Evolutionary conservation across 2,797 vertebrate species (phyloP).

Genomic region (Karalla daura): DNA sequence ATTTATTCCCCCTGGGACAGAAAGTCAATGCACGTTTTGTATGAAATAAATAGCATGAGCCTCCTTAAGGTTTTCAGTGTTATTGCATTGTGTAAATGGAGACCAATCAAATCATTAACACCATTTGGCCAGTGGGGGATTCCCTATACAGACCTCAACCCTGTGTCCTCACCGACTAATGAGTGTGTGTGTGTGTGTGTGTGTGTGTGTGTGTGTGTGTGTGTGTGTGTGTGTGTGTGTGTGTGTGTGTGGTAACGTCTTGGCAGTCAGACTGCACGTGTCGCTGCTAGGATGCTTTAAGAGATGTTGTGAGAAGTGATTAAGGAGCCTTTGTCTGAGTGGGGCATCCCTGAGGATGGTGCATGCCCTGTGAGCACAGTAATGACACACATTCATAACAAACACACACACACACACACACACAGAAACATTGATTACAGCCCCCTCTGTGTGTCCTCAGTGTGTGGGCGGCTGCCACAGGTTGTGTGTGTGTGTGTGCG

Average conservation of each 20-base stretch:
- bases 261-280: background rate
- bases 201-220: slow-evolving; percentile 19
- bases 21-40: background rate
- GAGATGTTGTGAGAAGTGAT: slow-evolving; percentile 9
- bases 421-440: slow-evolving; percentile 14
- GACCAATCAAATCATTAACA: slow-evolving; percentile 7
- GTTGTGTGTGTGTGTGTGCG: slow-evolving; percentile 1
- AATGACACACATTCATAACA: background rate
- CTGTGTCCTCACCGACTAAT: background rate
- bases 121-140: background rate
- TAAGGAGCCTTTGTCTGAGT: slow-evolving; percentile 14
- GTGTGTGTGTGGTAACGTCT: background rate
- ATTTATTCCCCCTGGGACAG: slow-evolving; percentile 8
- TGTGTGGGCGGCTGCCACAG: slow-evolving; percentile 7
- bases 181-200: slow-evolving; percentile 19
- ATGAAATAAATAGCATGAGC: background rate
- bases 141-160: background rate
- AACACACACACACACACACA: slow-evolving; percentile 1
- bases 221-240: slow-evolving; percentile 19
- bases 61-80: background rate
- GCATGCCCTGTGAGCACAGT: background rate
- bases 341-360: background rate
- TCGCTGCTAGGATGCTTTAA: slow-evolving; percentile 18
- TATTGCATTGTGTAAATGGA: background rate
- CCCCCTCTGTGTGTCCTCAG: slow-evolving; percentile 7